Percentiles rank a stretch among this genome's conserved stretches.
Evolutionary conservation across 2,113 vertebrate genomes (phyloP).

Genomic region (Chitala chitala): DNA sequence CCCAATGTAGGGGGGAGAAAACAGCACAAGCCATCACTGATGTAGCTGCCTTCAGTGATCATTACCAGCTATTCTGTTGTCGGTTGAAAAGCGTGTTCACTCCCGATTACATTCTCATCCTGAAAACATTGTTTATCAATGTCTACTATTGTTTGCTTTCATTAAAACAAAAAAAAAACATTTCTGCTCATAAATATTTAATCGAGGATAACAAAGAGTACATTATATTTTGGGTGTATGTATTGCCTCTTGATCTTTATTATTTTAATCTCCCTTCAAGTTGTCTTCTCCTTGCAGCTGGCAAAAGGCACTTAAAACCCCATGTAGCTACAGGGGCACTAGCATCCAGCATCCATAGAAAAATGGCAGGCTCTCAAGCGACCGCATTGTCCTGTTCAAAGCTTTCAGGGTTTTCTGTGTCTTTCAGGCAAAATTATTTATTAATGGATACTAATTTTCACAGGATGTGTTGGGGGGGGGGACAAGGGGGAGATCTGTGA

Average conservation of each 20-base stretch:
- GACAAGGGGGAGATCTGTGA: not conserved
- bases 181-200: conserved; percentile 79
- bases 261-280: conserved; percentile 51
- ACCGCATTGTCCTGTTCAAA: conserved; percentile 45
- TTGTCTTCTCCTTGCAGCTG: conserved; percentile 63
- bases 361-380: conserved; percentile 52
- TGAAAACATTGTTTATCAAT: not conserved
- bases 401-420: conserved; percentile 25
- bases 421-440: conserved; percentile 25
- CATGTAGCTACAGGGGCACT: conserved; percentile 57
- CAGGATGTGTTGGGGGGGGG: not conserved
- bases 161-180: conserved; percentile 74
- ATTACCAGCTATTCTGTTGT: not conserved
- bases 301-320: conserved; percentile 56
- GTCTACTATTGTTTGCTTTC: conserved; percentile 20
- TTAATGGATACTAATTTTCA: conserved; percentile 27
- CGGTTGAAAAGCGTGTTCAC: not conserved
- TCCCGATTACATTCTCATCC: not conserved
- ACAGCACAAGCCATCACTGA: not conserved
- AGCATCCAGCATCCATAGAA: conserved; percentile 43
- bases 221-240: conserved; percentile 63
- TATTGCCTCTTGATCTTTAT: conserved; percentile 28
- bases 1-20: not conserved
- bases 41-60: conserved; percentile 10
- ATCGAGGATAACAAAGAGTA: conserved; percentile 71